Percentiles rank a stretch among this genome's conserved stretches.
Conservation (phyloP, 2,113 vertebrate species). For the Channa maculata region DNA sequence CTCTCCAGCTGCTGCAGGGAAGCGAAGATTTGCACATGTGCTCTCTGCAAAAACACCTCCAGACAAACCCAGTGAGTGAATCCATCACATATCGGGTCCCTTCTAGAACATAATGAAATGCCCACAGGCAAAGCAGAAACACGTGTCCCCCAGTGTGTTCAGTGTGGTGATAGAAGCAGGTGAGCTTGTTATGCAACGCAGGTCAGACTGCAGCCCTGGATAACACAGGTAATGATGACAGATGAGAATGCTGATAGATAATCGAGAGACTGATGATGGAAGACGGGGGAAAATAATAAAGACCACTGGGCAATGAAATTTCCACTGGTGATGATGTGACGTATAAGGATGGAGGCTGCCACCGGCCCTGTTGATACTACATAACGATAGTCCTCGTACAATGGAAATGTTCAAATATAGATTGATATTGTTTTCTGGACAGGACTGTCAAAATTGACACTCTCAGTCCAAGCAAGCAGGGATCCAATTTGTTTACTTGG, state of each 20-base stretch:
- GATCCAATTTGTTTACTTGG: neutral
- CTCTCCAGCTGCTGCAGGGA: neutral
- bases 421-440: constrained; percentile 10
- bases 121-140: neutral
- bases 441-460: neutral
- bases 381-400: neutral
- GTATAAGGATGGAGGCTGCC: no score
- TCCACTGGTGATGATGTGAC: neutral
- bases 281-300: constrained; percentile 9
- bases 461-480: neutral
- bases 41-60: constrained; percentile 1
- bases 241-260: constrained; percentile 20
- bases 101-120: neutral
- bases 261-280: constrained; percentile 11
- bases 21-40: neutral
- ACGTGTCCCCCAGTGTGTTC: neutral
- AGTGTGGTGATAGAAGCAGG: constrained; percentile 19
- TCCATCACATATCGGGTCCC: neutral
- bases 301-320: neutral
- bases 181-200: constrained; percentile 10
- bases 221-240: neutral
- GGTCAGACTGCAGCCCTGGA: constrained; percentile 7
- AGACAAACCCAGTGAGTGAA: constrained; percentile 36
- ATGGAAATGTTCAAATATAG: neutral
- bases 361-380: no score